phyloP scores from a whole-genome alignment of 2,888 invertebrate species.

The Dasypolia templi region DNA sequence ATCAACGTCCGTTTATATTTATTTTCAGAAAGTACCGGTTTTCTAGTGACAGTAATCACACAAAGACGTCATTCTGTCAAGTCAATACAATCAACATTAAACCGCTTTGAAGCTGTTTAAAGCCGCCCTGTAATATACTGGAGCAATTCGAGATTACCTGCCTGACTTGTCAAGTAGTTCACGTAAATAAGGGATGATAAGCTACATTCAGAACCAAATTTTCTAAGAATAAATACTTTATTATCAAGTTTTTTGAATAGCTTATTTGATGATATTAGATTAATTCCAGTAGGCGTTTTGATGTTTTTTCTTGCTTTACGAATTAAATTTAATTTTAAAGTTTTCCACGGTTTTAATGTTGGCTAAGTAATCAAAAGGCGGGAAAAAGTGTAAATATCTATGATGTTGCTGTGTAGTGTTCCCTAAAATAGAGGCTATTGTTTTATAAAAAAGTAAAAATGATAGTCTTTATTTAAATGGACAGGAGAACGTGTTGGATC shows the following conservation, averaged over 20 bases:
- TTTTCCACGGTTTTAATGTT: constrained; percentile 13
- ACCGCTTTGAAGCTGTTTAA: constrained; percentile 31
- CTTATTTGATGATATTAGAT: constrained; percentile 15
- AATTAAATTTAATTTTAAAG: constrained; percentile 16
- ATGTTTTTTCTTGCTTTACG: constrained; percentile 16
- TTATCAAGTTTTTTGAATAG: constrained; percentile 1
- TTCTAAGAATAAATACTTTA: constrained; percentile 8
- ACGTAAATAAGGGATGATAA: constrained; percentile 24
- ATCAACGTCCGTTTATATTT: constrained; percentile 13
- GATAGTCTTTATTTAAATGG: background rate
- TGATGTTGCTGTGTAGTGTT: no score
- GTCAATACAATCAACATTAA: constrained; percentile 34
- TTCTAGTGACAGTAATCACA: constrained; percentile 13
- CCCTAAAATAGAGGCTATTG: background rate
- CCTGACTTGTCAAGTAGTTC: constrained; percentile 21
- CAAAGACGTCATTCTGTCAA: constrained; percentile 23
- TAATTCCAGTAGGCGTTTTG: constrained; percentile 18
- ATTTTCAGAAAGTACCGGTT: background rate
- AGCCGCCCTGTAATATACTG: constrained; percentile 18
- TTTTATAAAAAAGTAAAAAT: background rate
- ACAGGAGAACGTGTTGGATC: no score
- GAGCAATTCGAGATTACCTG: constrained; percentile 21
- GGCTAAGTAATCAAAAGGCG: background rate
- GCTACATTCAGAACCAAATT: background rate
- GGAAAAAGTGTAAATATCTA: no score